Conservation (phyloP, 1,140 invertebrate genomes). For the Neelides sp. region DNA sequence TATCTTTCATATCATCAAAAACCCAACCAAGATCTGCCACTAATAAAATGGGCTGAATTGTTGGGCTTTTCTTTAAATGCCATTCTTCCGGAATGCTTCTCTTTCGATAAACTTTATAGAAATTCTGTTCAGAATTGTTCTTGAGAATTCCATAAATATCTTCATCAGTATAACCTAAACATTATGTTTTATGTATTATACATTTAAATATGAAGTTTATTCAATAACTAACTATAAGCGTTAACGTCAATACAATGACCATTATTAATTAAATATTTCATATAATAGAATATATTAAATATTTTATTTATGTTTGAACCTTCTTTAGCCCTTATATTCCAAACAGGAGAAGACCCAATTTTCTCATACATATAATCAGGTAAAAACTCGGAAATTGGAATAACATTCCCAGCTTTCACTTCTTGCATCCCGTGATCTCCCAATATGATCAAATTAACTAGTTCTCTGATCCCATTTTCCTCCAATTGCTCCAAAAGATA, state of each 20-base stretch:
- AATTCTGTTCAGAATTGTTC: conserved; percentile 34
- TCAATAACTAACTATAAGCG: too few species aligned
- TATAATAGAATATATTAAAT: too few species aligned
- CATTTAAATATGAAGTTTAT: too few species aligned
- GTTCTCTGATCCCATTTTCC: conserved; percentile 38
- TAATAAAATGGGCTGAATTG: conserved; percentile 45
- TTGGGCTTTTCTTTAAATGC: conserved; percentile 42
- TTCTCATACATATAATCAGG: conserved; percentile 38
- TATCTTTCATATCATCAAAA: conserved; percentile 41
- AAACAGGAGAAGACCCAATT: conserved; percentile 37
- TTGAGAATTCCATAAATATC: conserved; percentile 41
- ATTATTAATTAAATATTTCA: too few species aligned
- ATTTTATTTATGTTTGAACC: too few species aligned
- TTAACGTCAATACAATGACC: too few species aligned
- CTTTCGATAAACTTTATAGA: conserved; percentile 45
- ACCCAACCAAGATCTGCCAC: conserved; percentile 45
- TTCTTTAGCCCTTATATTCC: conserved; percentile 43
- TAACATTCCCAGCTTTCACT: conserved; percentile 40
- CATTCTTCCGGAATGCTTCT: conserved; percentile 43
- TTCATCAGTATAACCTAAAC: conserved; percentile 40
- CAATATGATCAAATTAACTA: conserved; percentile 52
- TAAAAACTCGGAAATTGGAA: conserved; percentile 46
- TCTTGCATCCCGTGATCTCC: conserved; percentile 61
- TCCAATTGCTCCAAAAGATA: conserved; percentile 44
- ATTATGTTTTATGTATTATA: too few species aligned